A percentile compares a stretch with the other conserved stretches of the same genome.
Evolutionary conservation across 2,113 vertebrate genomes (phyloP).

Genomic region (Limanda limanda): DNA sequence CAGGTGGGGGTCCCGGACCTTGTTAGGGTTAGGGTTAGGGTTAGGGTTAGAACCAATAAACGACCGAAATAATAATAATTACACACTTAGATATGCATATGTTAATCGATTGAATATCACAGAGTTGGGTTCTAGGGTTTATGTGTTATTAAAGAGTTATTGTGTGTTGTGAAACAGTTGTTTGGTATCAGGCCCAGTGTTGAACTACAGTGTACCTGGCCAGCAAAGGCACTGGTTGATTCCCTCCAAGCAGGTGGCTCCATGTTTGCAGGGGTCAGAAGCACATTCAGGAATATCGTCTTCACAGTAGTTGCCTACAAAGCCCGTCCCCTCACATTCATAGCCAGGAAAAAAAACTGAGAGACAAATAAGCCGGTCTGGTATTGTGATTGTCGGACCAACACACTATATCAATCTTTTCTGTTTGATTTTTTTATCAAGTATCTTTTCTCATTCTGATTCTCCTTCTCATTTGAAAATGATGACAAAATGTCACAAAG

Average conservation of each 20-base stretch:
- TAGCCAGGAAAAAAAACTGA: slow-evolving; percentile 79
- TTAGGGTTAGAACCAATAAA: too few relatives aligned
- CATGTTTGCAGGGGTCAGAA: slow-evolving; percentile 89
- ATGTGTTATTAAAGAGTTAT: background rate
- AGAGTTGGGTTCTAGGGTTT: too few relatives aligned
- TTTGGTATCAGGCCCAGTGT: background rate
- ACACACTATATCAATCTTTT: too few relatives aligned
- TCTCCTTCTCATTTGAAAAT: too few relatives aligned
- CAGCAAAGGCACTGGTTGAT: slow-evolving; percentile 89
- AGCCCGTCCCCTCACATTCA: slow-evolving; percentile 87
- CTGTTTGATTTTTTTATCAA: too few relatives aligned
- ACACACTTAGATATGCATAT: background rate
- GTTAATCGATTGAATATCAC: too few relatives aligned
- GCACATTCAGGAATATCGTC: slow-evolving; percentile 91
- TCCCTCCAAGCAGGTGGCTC: slow-evolving; percentile 87
- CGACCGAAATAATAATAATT: too few relatives aligned
- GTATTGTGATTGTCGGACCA: too few relatives aligned
- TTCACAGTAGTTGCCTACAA: slow-evolving; percentile 86
- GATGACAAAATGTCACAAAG: too few relatives aligned
- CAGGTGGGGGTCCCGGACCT: too few relatives aligned
- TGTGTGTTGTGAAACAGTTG: background rate
- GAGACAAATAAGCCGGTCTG: background rate
- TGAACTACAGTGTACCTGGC: slow-evolving; percentile 83
- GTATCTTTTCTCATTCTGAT: too few relatives aligned
- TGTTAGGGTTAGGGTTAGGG: too few relatives aligned